Evolutionary conservation across 2,888 invertebrate species (phyloP), one percentile per base, ranked within the genome.

Genomic region (Lasioglossum calceatum): DNA sequence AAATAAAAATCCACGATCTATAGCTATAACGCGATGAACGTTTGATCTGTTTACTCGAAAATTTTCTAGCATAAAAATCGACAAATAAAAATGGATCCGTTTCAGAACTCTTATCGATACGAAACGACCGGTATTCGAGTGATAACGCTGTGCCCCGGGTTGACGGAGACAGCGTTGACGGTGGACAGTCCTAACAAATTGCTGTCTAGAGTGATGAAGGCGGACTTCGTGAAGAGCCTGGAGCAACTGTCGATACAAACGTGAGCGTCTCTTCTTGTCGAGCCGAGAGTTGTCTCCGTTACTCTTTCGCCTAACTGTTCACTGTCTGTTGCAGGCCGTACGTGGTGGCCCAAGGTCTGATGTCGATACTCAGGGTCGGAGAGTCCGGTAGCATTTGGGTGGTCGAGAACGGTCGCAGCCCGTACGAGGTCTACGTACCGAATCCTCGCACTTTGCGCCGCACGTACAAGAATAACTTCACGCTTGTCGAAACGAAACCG

Each of bases 61-160:
- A 64, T 19, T 32, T 64, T 27, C 5, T 32, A 19, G 8, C 64
- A 64, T 16, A 64, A 64, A 7, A 5, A 16, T 32, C 5, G 7
- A 16, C 19, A 5, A 50, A 70, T 73, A 19, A 79, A 67, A 27
- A 14, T 73, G 3, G 79, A 80, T 83, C 10, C 39, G 16, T 79
- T 44, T 50, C 77, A 95, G 92, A 91, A 93, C 12, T 87, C 93
- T 58, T 91, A 92, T 77, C 92, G 94, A 73, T 93, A 92, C 76
- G 93, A 95, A 71, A 93, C 93, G 77, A 95, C 95, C 8, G 94
- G 95, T 70, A 93, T 95, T 32, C 93, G 93, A 47, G 94, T 95
- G 12, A 88, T 95, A 81, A 93, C 95, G 0, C 85, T 95, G 36
- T 95, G 95, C 82, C 95, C 95, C 0, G 95, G 95, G 4, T 87